Base-by-base conservation (phyloP, 2,888 invertebrate species). In the Cosmopolites sordidus region DNA sequence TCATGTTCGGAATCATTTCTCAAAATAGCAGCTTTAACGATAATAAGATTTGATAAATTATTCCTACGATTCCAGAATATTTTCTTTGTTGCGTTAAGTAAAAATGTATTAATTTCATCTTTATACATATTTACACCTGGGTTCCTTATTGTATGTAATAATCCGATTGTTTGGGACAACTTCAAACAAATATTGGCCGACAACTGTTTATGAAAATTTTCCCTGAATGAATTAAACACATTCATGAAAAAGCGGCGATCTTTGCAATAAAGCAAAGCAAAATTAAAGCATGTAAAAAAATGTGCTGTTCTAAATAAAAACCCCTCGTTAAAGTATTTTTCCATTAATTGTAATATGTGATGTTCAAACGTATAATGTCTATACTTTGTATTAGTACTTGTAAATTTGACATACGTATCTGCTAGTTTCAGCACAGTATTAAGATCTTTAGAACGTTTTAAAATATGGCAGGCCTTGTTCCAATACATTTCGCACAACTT, bases 381-480 rank as follows among this genome's bases (percentile, higher is more conserved):
- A 63, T 77, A 80, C 6, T 76, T 76, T 3, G 77, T 75, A 1
- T 79, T 63, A 62, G 79, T 78, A 48, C 75, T 76, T 58, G 77
- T 77, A 60, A 80, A 81, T 62, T 76, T 72, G 72, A 79, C 75
- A 60, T 81, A 82, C 51, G 76, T 76, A 49, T 76, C 73, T 54
- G 76, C 76, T 30, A 78, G 68, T 22, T 68, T 71, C 6, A 76
- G 53, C 37, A 78, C 62, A 42, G 67, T 66, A 37, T 69, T 61
- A n/a, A 65, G 55, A 38, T 70, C 59, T 0, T 62, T 50, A 17
- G 66, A 59, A 1, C 59, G 51, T 6, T 72, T 62, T 33, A 80
- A 53, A 38, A 70, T 62, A 1, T 64, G 44, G 0, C 78, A 50
- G 1, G 76, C 69, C 46, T 68, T 69, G 6, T 69, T 64, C 81